Evolutionary conservation across 2,113 vertebrate species (phyloP), one percentile per base, ranked within the genome.

Genomic region (Triplophysa siluroides): DNA sequence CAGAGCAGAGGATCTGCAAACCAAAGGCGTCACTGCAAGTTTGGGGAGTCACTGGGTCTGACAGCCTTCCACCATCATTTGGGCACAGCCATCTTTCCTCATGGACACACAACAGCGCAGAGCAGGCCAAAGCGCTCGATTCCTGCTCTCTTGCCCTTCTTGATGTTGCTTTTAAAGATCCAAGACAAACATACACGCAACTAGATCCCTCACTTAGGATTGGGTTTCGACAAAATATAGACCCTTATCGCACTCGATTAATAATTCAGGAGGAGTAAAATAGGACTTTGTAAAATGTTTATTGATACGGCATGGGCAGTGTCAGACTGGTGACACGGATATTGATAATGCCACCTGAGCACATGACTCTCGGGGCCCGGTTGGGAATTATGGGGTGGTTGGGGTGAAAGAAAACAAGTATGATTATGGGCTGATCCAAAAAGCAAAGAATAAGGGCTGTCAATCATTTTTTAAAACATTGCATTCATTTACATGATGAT

Each of bases 251-350:
- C 87, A 85, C 56, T 84, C 86, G 75, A 93, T 93, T 93, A 96
- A 95, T 94, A 91, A 94, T 94, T 95, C 93, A 95, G 90, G 86
- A 14, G 85, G 78, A 71, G 85, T 87, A 91, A 92, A 92, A 91
- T 91, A 89, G 89, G 91, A 92, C 91, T 91, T 94, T 92, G 90
- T 90, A 88, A 92, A 94, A 93, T 94, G 92, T 94, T 93, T 95
- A 95, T 95, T 95, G 89, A 95, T 91, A 93, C 83, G 90, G 91
- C 85, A 90, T 82, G 80, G 89, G 85, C 90, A 86, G 84, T 86
- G 90, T 79, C 80, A 89, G 89, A 82, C 90, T 13, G 76, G 86
- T 86, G 88, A 88, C 89, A 92, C 87, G 82, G 91, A 90, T 92
- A 93, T 87, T 89, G 90, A 93, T 86, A 85, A 85, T 93, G 91